Percentiles rank a stretch among this genome's conserved stretches.
Conservation (phyloP, 2,888 invertebrate species). For the Rapana venosa region DNA sequence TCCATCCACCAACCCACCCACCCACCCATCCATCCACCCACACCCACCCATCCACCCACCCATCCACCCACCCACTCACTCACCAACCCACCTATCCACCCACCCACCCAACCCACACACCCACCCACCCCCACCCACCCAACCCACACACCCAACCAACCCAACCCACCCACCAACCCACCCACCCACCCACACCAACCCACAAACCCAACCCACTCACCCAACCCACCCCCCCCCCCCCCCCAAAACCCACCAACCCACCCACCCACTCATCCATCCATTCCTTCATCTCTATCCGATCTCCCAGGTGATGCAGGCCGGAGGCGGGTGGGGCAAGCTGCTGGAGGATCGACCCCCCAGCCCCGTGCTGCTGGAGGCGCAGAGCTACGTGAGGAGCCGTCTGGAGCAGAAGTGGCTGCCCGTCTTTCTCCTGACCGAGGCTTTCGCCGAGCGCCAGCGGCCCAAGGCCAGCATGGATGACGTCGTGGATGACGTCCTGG, state of each 20-base stretch:
- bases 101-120: too few species aligned
- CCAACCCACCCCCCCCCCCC: not conserved
- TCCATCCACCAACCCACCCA: too few species aligned
- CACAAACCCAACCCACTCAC: too few species aligned
- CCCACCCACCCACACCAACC: too few species aligned
- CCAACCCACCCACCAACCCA: too few species aligned
- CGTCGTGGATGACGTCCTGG: constrained; percentile 73
- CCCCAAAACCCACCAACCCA: not conserved
- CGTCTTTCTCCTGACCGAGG: constrained; percentile 70
- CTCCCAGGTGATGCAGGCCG: constrained; percentile 72
- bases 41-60: too few species aligned
- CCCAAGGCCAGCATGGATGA: constrained; percentile 70
- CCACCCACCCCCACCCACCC: too few species aligned
- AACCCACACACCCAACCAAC: too few species aligned
- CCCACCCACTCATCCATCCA: not conserved
- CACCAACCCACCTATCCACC: too few species aligned
- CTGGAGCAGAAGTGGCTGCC: constrained; percentile 77
- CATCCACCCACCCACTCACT: too few species aligned
- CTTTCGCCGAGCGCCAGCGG: constrained; percentile 72
- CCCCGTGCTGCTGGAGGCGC: constrained; percentile 71
- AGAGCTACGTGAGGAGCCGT: constrained; percentile 74
- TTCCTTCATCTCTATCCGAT: not conserved
- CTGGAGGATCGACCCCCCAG: constrained; percentile 75
- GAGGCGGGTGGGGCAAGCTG: constrained; percentile 76
- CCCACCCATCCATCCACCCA: too few species aligned